Evolutionary conservation across 2,797 vertebrate species (phyloP).

Genomic region (Geotrypetes seraphini): DNA sequence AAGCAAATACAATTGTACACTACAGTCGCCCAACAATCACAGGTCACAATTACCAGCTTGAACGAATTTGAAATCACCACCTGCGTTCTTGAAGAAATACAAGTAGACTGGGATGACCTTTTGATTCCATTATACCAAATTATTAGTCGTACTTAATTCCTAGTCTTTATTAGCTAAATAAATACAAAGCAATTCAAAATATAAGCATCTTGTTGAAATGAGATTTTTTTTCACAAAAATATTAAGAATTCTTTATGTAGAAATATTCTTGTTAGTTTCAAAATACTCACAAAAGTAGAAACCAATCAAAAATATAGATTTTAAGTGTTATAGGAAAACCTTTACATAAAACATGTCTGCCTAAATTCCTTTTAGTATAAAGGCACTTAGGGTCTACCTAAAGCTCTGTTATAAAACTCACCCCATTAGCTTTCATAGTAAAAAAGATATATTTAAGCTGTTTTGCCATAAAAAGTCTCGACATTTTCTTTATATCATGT

Average conservation of each 20-base stretch:
- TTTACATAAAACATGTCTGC: conserved; percentile 24
- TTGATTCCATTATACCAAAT: too few species aligned
- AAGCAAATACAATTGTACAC: too few species aligned
- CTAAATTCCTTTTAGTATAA: conserved; percentile 34
- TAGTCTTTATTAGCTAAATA: background rate
- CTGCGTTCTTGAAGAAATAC: too few species aligned
- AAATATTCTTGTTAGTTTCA: too few species aligned
- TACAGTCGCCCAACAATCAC: too few species aligned
- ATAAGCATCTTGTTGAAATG: background rate
- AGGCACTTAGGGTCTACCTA: conserved; percentile 50
- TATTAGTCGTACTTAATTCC: background rate
- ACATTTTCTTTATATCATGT: conserved; percentile 14
- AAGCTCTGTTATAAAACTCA: conserved; percentile 15
- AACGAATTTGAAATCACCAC: too few species aligned
- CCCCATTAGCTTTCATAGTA: conserved; percentile 14
- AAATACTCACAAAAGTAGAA: too few species aligned
- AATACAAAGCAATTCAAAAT: background rate
- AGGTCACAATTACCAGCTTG: too few species aligned
- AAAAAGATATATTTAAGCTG: conserved; percentile 7
- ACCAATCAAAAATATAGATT: conserved; percentile 18
- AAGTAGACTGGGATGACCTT: too few species aligned
- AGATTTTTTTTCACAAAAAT: conserved; percentile 24
- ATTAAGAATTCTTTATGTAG: conserved; percentile 21
- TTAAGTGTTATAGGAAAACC: conserved; percentile 23
- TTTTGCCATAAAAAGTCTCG: conserved; percentile 24